phyloP scores from a whole-genome alignment of 2,888 invertebrate genomes.

The Psylliodes chrysocephalus region DNA sequence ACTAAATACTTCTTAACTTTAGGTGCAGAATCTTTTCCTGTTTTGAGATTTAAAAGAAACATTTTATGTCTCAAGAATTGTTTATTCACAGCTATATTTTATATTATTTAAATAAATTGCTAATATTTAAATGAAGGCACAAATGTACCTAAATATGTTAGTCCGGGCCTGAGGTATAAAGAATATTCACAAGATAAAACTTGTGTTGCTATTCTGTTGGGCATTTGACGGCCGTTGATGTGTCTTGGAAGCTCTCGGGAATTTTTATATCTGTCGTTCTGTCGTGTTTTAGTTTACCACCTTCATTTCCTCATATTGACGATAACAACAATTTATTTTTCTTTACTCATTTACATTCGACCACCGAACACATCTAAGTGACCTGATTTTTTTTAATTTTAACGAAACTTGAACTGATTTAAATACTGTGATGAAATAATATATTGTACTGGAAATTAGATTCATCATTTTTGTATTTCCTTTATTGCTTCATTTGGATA shows the following conservation, averaged over 20 bases:
- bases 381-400: slow-evolving; percentile 12
- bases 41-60: too few relatives aligned
- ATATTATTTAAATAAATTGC: too few relatives aligned
- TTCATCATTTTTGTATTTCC: too few relatives aligned
- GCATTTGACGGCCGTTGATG: slow-evolving; percentile 56
- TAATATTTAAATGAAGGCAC: too few relatives aligned
- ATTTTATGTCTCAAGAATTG: too few relatives aligned
- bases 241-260: slow-evolving; percentile 48
- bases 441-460: too few relatives aligned
- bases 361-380: slow-evolving; percentile 7
- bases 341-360: slow-evolving; percentile 30
- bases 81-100: too few relatives aligned
- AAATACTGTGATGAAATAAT: neutral
- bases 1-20: too few relatives aligned
- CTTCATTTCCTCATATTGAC: slow-evolving; percentile 56
- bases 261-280: slow-evolving; percentile 49
- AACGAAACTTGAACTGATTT: neutral
- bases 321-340: slow-evolving; percentile 44
- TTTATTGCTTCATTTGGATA: too few relatives aligned
- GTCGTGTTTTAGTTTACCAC: slow-evolving; percentile 53
- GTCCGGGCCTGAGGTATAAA: slow-evolving; percentile 31
- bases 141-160: too few relatives aligned
- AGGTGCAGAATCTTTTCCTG: too few relatives aligned
- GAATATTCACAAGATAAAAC: slow-evolving; percentile 47
- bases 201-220: slow-evolving; percentile 42